These are phyloP conservation scores for Lasius platythorax DNA, from an alignment of 2,888 invertebrate species.

Conservation along the genomic window DNA sequence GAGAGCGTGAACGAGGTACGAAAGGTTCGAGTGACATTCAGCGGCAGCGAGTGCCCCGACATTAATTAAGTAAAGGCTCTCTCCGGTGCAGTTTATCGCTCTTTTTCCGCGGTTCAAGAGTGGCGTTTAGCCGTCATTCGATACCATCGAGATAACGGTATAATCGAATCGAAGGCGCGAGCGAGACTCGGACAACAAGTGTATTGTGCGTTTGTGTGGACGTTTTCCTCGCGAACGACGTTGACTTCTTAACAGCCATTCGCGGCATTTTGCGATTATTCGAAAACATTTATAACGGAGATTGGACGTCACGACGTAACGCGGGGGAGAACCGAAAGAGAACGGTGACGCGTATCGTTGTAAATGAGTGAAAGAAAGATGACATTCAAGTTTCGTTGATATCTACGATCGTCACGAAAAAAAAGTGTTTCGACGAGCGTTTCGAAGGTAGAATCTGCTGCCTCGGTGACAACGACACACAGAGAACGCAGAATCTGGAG, in stretches of 20 bases:
- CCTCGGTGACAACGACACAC: background rate
- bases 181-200: background rate
- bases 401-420: background rate
- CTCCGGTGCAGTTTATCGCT: constrained; percentile 4
- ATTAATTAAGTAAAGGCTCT: constrained; percentile 28
- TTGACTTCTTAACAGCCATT: background rate
- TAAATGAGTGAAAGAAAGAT: constrained; percentile 62
- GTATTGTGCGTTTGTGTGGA: background rate
- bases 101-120: constrained; percentile 17
- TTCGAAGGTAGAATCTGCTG: background rate
- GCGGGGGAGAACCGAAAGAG: background rate
- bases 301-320: background rate
- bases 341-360: background rate
- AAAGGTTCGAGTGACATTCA: constrained; percentile 36
- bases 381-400: constrained; percentile 78
- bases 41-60: background rate
- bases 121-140: constrained; percentile 21
- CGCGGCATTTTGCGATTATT: background rate
- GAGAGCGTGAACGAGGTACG: constrained; percentile 3
- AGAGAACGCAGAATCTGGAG: constrained; percentile 47
- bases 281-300: background rate
- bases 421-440: constrained; percentile 13
- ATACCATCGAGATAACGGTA: constrained; percentile 8
- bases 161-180: constrained; percentile 1
- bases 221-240: background rate